A percentile compares a stretch with the other conserved stretches of the same genome.
These are phyloP conservation scores for Pheosia gnoma DNA, from an alignment of 2,888 invertebrate species.

Conservation along the genomic window DNA sequence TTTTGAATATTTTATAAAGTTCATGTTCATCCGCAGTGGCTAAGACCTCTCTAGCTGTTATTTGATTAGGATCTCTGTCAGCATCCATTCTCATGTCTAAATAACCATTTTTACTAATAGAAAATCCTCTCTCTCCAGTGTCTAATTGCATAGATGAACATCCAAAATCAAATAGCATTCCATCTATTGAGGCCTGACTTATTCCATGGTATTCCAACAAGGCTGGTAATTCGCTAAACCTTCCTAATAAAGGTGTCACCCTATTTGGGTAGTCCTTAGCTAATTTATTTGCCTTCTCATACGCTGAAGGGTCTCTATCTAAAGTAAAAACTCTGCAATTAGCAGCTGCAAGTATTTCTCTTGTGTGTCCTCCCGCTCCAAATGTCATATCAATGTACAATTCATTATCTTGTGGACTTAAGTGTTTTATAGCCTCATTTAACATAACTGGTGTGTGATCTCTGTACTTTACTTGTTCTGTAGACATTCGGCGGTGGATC, in stretches of 20 bases:
- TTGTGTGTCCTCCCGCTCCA: conserved; percentile 96
- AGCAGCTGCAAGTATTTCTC: conserved; percentile 87
- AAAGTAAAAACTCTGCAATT: conserved; percentile 90
- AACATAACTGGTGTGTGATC: conserved; percentile 91
- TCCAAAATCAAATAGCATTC: conserved; percentile 96
- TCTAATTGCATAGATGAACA: conserved; percentile 98
- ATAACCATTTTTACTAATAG: conserved; percentile 92
- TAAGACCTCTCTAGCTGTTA: conserved; percentile 94
- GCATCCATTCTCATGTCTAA: conserved; percentile 99
- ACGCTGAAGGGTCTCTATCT: conserved; percentile 94
- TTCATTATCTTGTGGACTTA: conserved; percentile 86
- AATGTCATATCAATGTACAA: conserved; percentile 97
- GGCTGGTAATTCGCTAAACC: conserved; percentile 93
- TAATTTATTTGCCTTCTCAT: conserved; percentile 87
- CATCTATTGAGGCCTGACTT: conserved; percentile 89
- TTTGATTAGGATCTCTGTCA: conserved; percentile 86
- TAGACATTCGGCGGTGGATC: conserved; percentile 44
- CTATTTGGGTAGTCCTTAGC: conserved; percentile 87
- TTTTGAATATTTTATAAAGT: conserved; percentile 92
- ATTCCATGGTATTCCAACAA: conserved; percentile 85
- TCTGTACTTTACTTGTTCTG: conserved; percentile 55
- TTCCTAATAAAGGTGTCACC: conserved; percentile 92
- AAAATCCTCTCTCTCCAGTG: conserved; percentile 91
- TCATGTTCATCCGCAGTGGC: conserved; percentile 91
- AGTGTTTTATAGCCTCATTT: conserved; percentile 87